Percentiles rank a stretch among this genome's conserved stretches.
phyloP scores from a whole-genome alignment of 2,113 vertebrate genomes.

The Urocitellus parryii region DNA sequence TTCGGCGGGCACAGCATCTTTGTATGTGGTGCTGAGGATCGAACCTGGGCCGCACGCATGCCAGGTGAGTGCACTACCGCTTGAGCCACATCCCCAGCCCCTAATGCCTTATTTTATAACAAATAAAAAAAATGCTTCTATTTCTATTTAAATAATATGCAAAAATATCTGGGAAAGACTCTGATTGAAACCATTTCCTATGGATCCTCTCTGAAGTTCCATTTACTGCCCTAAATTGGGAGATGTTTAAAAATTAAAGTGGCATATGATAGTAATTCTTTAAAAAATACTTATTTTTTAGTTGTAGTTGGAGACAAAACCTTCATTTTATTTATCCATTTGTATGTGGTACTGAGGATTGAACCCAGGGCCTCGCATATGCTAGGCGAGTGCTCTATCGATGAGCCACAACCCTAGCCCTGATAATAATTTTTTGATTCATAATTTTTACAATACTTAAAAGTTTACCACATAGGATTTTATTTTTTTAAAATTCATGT shows the following conservation, averaged over 20 bases:
- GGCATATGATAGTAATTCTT: conserved; percentile 71
- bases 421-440: conserved; percentile 71
- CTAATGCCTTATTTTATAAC: neutral
- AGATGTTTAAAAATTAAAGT: conserved; percentile 66
- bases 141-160: neutral
- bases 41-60: too few species aligned
- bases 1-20: too few species aligned
- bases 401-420: too few species aligned
- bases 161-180: neutral
- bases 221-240: conserved; percentile 71
- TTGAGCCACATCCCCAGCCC: too few species aligned
- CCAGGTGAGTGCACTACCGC: too few species aligned
- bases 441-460: conserved; percentile 76
- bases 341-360: too few species aligned
- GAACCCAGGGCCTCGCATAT: too few species aligned
- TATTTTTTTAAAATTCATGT: neutral
- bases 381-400: too few species aligned
- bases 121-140: neutral
- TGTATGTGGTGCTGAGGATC: too few species aligned
- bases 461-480: conserved; percentile 66
- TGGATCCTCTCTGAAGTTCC: conserved; percentile 54
- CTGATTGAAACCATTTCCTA: neutral
- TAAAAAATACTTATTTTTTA: neutral
- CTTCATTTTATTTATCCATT: too few species aligned
- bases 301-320: too few species aligned